Evolutionary conservation across 2,888 invertebrate genomes (phyloP), one percentile per base, ranked within the genome.

Genomic region (Andricus curvator): DNA sequence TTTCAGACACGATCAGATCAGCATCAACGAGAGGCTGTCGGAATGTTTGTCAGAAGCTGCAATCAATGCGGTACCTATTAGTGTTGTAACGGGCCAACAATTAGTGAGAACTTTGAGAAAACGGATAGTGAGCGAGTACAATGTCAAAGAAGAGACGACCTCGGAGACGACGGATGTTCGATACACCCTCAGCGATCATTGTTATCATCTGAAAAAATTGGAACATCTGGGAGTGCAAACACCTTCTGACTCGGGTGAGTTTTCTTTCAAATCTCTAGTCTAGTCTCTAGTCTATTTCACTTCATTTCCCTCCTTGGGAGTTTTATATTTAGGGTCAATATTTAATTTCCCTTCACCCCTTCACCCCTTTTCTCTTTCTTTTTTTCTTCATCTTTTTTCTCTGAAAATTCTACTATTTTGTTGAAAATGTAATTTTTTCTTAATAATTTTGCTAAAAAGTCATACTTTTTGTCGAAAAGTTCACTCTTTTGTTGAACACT

Each of bases 201-300:
- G 95, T 93, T 97, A 97, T 86, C 95, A 93, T 79, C 86, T 91
- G 6, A 92, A 94, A 94, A 91, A 94, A 84, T 81, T 95, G 84
- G 96, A 96, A 90, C 94, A 94, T 88, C 95, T 96, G 78, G 97
- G 97, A 86, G 95, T 97, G 41, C 97, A 97, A 90, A 97, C 98
- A 85, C 97, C 98, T 80, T 97, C 98, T 65, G 98, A 98, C 95
- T 97, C 98, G 84, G 97, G 98, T 95, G 94, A 96, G 96, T 94
- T n/a, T 48, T 4, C 0, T 13, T 4, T 13, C 33, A 33, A 8
- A 1, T 8, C 0, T 37, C 37, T 1, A 8, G 8, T 37, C 37
- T 37, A 37, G 33, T 3, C 3, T 29, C 29, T 29, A 29, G 29
- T 3, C 29, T 29, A 29, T 2, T 29, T 29, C 29, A 29, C 29